These are phyloP conservation scores for Artemia franciscana DNA, from an alignment of 1,140 invertebrate genomes.

Conservation along the genomic window DNA sequence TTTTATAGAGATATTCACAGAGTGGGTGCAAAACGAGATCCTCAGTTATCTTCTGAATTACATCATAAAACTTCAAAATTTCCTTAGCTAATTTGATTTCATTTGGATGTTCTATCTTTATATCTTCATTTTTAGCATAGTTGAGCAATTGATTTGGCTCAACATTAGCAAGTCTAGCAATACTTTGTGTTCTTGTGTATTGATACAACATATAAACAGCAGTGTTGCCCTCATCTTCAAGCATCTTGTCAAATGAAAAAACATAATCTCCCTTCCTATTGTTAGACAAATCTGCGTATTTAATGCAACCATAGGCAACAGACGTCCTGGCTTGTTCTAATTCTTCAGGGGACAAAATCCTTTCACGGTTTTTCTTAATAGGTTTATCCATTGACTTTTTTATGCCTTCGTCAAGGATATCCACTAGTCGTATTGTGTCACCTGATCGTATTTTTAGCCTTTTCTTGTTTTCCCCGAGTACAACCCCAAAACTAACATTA, in stretches of 20 bases:
- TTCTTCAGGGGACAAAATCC: conserved; percentile 59
- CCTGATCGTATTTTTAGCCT: conserved; percentile 98
- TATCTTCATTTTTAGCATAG: conserved; percentile 26
- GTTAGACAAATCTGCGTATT: conserved; percentile 89
- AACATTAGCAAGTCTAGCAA: conserved; percentile 51
- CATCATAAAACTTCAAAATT: conserved; percentile 61
- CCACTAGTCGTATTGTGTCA: conserved; percentile 69
- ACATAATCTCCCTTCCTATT: conserved; percentile 86
- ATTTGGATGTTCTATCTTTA: conserved; percentile 61
- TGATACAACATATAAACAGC: conserved; percentile 94
- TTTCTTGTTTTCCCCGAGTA: conserved; percentile 93
- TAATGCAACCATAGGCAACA: conserved; percentile 94
- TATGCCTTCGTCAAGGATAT: conserved; percentile 85
- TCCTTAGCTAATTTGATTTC: conserved; percentile 86
- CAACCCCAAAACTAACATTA: conserved; percentile 87
- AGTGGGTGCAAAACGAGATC: conserved; percentile 69
- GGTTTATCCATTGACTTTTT: conserved; percentile 61
- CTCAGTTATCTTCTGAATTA: conserved; percentile 53
- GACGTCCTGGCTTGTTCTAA: conserved; percentile 60
- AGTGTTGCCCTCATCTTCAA: conserved; percentile 96
- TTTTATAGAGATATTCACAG: conserved; percentile 89
- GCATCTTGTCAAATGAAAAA: conserved; percentile 98
- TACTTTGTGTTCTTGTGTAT: conserved; percentile 76
- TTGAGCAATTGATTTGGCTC: conserved; percentile 29
- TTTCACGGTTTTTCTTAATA: conserved; percentile 68